Base-by-base conservation (phyloP, 2,888 invertebrate species). In the Macrosoma leucophasiata region DNA sequence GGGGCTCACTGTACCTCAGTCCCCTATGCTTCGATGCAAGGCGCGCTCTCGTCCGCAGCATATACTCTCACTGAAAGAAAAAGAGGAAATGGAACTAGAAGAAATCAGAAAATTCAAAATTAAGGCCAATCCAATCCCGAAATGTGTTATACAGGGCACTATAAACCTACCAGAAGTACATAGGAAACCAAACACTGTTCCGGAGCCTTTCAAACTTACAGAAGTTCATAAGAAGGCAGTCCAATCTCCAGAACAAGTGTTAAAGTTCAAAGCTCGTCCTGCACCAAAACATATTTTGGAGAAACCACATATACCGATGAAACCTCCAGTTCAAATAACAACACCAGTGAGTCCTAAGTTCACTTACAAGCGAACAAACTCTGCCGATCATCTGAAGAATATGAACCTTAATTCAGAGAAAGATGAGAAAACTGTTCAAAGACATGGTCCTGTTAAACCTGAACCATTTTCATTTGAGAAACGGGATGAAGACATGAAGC, bases 381-480 rank as follows among this genome's bases (percentile, higher is more conserved):
- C 67, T 29, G 37, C 43, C 6, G 64, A 73, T 7, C 43, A 52
- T 3, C 15, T 62, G 0, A 62, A 57, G 25, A 50, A 45, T 22
- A 33, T 36, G 21, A 39, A 39, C 20, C 33, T 21, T n/a, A 2
- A 30, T 15, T 18, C 36, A 6, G 50, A 58, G 4, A 65, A 67
- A 45, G 28, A 35, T 21, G 61, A 63, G 4, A 64, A 66, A 37
- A 32, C 29, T n/a, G 42, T 46, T n/a, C 53, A 48, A 3, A 58
- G 70, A 19, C 55, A 52, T 10, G 79, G 79, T 1, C 74, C 74
- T 5, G 10, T 75, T 0, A 57, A 58, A 29, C 68, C 70, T 3
- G 74, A 74, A 41, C 91, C 91, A 8, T 92, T 92, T 55, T 90
- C 90, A 44, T 93, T 93, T 72, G 90, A 90, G 37, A 76, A 86